Evolutionary conservation across 1,140 invertebrate species (phyloP).

Genomic region (Magallana gigas): DNA sequence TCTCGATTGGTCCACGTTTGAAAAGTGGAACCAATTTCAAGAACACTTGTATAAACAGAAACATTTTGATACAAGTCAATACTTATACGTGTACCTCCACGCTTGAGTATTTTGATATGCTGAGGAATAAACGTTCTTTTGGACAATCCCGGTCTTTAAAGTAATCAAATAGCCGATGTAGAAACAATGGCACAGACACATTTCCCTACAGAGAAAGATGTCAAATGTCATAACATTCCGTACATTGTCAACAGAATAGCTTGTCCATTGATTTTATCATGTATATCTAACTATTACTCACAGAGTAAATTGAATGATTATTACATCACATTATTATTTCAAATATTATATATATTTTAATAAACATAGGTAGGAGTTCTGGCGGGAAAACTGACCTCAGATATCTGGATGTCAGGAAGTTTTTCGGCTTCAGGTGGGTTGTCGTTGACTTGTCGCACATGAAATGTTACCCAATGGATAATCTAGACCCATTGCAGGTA

Average conservation of each 20-base stretch:
- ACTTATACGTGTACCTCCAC: neutral
- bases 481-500: neutral
- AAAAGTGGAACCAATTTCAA: too few species aligned
- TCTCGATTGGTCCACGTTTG: too few species aligned
- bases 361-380: too few species aligned
- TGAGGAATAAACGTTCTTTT: neutral
- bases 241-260: too few species aligned
- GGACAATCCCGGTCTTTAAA: conserved; percentile 1
- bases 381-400: neutral
- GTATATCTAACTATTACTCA: too few species aligned
- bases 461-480: neutral
- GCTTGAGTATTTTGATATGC: neutral
- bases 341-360: too few species aligned
- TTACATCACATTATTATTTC: too few species aligned
- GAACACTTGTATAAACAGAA: too few species aligned
- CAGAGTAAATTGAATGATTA: too few species aligned
- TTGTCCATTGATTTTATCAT: too few species aligned
- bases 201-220: neutral
- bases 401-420: neutral
- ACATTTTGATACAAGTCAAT: too few species aligned
- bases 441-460: neutral
- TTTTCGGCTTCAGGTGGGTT: neutral
- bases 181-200: neutral
- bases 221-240: too few species aligned
- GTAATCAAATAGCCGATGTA: neutral